phyloP scores from a whole-genome alignment of 2,113 vertebrate genomes.

The Burhinus bistriatus region DNA sequence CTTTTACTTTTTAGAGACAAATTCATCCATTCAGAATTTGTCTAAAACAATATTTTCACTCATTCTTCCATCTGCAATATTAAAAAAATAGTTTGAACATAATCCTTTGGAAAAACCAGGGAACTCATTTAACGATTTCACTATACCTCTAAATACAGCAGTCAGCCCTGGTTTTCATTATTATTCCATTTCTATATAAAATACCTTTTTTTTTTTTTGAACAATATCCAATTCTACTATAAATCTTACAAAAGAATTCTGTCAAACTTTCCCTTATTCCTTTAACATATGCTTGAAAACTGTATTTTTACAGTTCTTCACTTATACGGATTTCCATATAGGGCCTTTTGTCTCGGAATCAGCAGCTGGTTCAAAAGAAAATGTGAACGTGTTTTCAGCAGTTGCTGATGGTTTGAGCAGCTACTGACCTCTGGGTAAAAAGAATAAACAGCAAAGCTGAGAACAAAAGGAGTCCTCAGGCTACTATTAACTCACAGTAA shows the following conservation, averaged over 20 bases:
- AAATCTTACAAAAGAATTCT: not conserved
- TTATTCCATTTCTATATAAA: not conserved
- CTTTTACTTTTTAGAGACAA: not conserved
- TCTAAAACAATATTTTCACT: not conserved
- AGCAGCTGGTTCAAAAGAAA: not conserved
- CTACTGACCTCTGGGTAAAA: not conserved
- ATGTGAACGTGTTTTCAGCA: not conserved
- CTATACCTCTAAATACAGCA: not conserved
- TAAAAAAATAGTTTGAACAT: not conserved
- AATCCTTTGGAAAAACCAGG: not conserved
- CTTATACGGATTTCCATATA: not conserved
- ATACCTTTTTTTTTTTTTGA: not conserved
- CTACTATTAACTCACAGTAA: conserved; percentile 22
- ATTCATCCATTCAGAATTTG: not conserved
- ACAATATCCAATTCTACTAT: not conserved
- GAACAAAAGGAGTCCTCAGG: conserved; percentile 4
- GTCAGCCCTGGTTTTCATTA: not conserved
- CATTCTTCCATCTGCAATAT: not conserved
- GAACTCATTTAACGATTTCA: not conserved
- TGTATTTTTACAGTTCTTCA: not conserved
- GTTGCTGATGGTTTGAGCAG: not conserved
- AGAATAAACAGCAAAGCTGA: conserved; percentile 28
- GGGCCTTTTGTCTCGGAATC: not conserved
- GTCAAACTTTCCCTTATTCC: not conserved
- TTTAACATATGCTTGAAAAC: not conserved